Evolutionary conservation across 2,113 vertebrate genomes (phyloP), one percentile per base, ranked within the genome.

Genomic region (Platysteira castanea): DNA sequence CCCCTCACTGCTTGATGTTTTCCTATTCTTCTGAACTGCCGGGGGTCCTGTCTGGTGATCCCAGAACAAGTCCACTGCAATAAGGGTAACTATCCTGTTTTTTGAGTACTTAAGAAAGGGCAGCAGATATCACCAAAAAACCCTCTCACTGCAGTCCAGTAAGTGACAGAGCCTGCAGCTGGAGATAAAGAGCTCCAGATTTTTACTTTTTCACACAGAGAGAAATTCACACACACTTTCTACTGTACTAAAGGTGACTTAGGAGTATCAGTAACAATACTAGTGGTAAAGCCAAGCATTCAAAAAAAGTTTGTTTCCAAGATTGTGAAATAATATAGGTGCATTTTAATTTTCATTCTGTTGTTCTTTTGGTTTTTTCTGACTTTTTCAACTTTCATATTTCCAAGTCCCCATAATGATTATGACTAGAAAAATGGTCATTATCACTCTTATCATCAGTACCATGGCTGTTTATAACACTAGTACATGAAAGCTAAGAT

Each of bases 401-500:
- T 93, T 95, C 47, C 41, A 81, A 86, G 47, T 84, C 18, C 26
- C 23, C 18, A 20, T 15, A 64, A 52, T 17, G 77, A 21, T n/a
- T 73, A 86, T 22, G 27, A 68, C 37, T 81, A 68, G 52, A 77
- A 87, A 35, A n/a, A 47, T 44, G 0, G 0, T 65, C 24, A 35
- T 88, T 71, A 53, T 89, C 59, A 47, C 81, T 86, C 79, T 81
- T 65, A 74, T 42, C 24, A 87, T 76, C 47, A 70, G 5, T 54
- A 59, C 28, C 37, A 49, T 0, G 8, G 63, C 63, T 90, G 68
- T 60, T 87, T 56, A 5, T 77, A 86, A 86, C 60, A 88, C 60
- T 16, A 75, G 53, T 10, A 90, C 20, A 41, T 60, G 52, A 90
- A 96, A 92, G 78, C 75, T 35, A 47, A 88, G 82, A 69, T 95